Evolutionary conservation across 2,797 vertebrate genomes (phyloP).

Genomic region (Dromococcyx pavoninus): DNA sequence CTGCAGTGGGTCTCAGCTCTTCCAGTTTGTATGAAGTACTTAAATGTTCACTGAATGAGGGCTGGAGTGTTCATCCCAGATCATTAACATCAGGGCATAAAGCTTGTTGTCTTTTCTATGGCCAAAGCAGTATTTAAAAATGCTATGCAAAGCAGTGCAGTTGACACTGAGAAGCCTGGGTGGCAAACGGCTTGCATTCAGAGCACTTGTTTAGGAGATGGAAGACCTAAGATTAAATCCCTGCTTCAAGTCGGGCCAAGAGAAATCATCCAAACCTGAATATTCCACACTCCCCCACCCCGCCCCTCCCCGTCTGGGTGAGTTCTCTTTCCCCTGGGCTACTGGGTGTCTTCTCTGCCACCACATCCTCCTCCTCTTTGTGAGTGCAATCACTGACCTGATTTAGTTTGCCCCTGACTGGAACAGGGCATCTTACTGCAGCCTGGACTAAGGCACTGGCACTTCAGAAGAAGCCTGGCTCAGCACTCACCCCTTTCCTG

Average conservation of each 20-base stretch:
- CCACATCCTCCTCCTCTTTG: slow-evolving; percentile 17
- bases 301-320: neutral
- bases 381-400: neutral
- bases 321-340: neutral
- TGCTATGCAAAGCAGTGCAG: neutral
- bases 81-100: neutral
- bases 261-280: neutral
- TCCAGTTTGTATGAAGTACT: neutral
- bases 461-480: neutral
- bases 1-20: neutral
- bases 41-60: neutral
- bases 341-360: neutral
- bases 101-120: neutral
- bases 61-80: neutral
- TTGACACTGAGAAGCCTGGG: neutral
- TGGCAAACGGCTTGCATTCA: neutral
- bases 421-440: neutral
- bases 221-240: neutral
- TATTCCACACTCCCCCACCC: neutral
- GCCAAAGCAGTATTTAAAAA: neutral
- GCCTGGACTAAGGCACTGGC: neutral
- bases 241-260: neutral
- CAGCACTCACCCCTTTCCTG: neutral
- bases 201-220: neutral
- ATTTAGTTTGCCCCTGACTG: slow-evolving; percentile 19